A percentile compares a stretch with the other conserved stretches of the same genome.
phyloP scores from a whole-genome alignment of 2,113 vertebrate species.

The Phrynosoma blainvillii region DNA sequence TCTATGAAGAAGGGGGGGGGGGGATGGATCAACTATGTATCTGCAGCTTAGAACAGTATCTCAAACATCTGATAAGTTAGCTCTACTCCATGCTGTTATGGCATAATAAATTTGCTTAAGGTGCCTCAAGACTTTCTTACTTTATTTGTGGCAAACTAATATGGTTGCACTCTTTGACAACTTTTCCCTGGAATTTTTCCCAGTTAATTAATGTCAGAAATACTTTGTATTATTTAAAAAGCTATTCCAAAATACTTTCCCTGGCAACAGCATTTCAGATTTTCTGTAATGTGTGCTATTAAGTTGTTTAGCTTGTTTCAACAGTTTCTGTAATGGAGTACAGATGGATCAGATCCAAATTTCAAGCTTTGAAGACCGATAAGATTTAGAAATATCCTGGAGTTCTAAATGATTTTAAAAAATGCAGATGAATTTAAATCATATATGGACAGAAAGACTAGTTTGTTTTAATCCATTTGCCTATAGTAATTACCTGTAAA shows the following conservation, averaged over 20 bases:
- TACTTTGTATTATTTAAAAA: neutral
- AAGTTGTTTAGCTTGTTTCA: conserved; percentile 18
- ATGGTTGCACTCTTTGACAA: neutral
- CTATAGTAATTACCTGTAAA: neutral
- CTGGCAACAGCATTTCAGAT: conserved; percentile 21
- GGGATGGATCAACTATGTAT: too few relatives aligned
- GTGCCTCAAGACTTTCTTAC: too few relatives aligned
- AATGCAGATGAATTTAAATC: neutral
- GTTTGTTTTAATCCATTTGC: neutral
- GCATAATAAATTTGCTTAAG: too few relatives aligned
- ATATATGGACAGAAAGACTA: neutral
- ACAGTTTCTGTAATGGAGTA: conserved; percentile 15
- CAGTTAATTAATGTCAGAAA: conserved; percentile 4
- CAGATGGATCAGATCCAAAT: neutral
- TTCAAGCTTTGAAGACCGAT: neutral
- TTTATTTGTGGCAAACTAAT: neutral
- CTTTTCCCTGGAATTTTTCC: neutral
- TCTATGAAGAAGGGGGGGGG: too few relatives aligned
- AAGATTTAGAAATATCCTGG: neutral
- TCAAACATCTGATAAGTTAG: too few relatives aligned
- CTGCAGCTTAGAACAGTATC: too few relatives aligned
- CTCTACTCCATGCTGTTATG: too few relatives aligned
- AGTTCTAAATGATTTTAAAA: neutral
- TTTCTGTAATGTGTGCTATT: conserved; percentile 13
- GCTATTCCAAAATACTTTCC: conserved; percentile 14